Base-by-base conservation (phyloP, 2,797 vertebrate species). In the Decapterus maruadsi region DNA sequence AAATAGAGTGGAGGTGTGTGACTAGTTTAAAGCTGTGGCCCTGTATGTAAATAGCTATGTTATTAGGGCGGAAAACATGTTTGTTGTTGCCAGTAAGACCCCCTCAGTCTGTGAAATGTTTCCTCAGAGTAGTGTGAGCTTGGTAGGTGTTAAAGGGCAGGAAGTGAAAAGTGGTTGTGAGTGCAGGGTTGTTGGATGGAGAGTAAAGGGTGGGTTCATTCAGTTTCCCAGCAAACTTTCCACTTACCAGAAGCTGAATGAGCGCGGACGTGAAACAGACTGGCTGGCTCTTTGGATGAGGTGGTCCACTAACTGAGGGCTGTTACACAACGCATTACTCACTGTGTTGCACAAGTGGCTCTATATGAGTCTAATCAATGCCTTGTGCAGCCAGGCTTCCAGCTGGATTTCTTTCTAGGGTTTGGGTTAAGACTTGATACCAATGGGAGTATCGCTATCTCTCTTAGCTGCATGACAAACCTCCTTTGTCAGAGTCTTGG, bases 211-310 rank as follows among this genome's bases (percentile, higher is more conserved):
- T 63, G 83, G 74, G 83, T 80, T 91, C 81, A 83, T 89, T 82
- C 72, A 60, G 66, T 80, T 91, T 90, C 83, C 78, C 83, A 75
- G 81, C 81, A 93, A 89, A 87, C 81, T 64, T 86, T 85, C 84
- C 85, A 87, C 70, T 92, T 90, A 87, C 78, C 82, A 88, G 85
- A 91, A 85, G 59, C 59, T 75, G 76, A 85, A 65, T 73, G 70
- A 66, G 63, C 10, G 29, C 80, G 77, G 53, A 75, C 67, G 72
- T 89, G 78, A 87, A 72, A 72, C 75, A 91, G 85, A 72, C 72
- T 79, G 68, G 16, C 56, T 64, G 71, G 55, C 75, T 84, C 43
- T 67, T 26, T 82, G 81, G 81, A 73, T 72, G 65, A 76, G 36
- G 74, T 69, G 75, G 53, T 82, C 77, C 48, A 69, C 64, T 57